phyloP scores from a whole-genome alignment of 2,888 invertebrate genomes.

The Pandemis heparana region DNA sequence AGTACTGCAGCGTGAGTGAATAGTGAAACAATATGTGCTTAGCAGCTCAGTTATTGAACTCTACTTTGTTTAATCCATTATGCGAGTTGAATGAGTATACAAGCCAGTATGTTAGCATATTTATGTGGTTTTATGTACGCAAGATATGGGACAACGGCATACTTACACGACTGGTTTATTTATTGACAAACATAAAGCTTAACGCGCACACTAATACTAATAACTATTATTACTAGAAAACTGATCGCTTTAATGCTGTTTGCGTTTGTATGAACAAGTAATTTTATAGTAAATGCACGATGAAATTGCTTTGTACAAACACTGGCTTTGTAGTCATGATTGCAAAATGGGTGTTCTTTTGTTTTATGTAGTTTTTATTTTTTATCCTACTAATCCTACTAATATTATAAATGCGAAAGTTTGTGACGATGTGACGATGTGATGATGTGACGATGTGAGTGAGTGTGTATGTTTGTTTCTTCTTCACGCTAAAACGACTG shows the following conservation, averaged over 20 bases:
- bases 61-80: slow-evolving; percentile 28
- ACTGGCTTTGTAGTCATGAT: not conserved
- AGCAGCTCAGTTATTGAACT: not conserved
- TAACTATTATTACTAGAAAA: not conserved
- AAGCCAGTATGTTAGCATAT: slow-evolving; percentile 16
- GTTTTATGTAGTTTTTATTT: not conserved
- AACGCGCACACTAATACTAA: slow-evolving; percentile 11
- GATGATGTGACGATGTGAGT: too few species aligned
- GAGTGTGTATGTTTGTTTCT: too few species aligned
- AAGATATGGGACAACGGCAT: slow-evolving; percentile 7
- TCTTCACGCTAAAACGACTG: too few species aligned
- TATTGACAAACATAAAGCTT: slow-evolving; percentile 11
- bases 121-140: slow-evolving; percentile 16
- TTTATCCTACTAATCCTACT: too few species aligned
- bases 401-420: too few species aligned
- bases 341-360: not conserved
- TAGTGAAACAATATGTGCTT: not conserved
- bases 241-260: not conserved
- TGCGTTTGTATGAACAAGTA: slow-evolving; percentile 1
- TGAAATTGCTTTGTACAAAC: not conserved
- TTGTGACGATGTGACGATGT: too few species aligned
- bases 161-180: slow-evolving; percentile 6
- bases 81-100: not conserved
- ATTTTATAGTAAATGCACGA: not conserved
- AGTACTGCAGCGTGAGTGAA: not conserved